Conservation (phyloP, 2,888 invertebrate genomes). For the Cremastinae sp. region DNA sequence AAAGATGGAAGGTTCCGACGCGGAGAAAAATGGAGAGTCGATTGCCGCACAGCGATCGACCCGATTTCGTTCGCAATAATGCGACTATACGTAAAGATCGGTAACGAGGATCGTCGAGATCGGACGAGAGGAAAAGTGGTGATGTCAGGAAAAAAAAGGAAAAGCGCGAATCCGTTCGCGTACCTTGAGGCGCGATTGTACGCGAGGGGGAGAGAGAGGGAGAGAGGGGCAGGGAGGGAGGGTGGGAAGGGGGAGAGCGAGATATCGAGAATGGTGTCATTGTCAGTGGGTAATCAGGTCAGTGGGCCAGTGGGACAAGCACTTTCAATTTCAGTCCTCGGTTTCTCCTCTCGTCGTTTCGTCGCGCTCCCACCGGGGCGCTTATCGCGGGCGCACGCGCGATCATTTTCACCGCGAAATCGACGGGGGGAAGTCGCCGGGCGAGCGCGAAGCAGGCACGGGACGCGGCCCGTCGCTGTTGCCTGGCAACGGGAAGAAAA, state of each 20-base stretch:
- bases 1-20: not conserved
- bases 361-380: slow-evolving; percentile 42
- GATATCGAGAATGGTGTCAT: slow-evolving; percentile 81
- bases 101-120: not conserved
- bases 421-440: not conserved
- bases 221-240: slow-evolving; percentile 69
- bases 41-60: too few species aligned
- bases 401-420: slow-evolving; percentile 39
- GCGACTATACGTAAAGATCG: too few species aligned
- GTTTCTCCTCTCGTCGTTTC: slow-evolving; percentile 48
- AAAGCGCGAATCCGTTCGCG: slow-evolving; percentile 61
- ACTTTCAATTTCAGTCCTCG: slow-evolving; percentile 80
- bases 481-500: too few species aligned
- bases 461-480: not conserved
- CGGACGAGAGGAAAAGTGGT: slow-evolving; percentile 68
- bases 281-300: slow-evolving; percentile 85
- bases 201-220: slow-evolving; percentile 63
- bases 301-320: slow-evolving; percentile 84
- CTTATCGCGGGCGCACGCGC: slow-evolving; percentile 40
- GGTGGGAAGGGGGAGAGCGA: slow-evolving; percentile 77
- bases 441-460: not conserved
- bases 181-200: slow-evolving; percentile 1
- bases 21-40: too few species aligned
- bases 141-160: slow-evolving; percentile 79
- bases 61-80: too few species aligned